phyloP scores from a whole-genome alignment of 2,113 vertebrate species.

The Antennarius striatus region DNA sequence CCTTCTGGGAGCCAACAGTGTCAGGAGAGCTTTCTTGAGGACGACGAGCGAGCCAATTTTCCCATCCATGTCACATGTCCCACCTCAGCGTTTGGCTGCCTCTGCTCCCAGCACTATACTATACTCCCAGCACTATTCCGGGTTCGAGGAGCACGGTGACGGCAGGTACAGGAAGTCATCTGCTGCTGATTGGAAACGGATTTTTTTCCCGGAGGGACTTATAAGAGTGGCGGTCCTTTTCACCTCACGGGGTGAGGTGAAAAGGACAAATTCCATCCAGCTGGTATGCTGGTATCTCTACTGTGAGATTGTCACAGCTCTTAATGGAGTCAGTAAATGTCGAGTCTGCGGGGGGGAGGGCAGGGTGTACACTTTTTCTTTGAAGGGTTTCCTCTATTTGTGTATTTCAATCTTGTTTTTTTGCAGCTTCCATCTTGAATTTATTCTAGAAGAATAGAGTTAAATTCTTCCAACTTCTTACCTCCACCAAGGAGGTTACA shows the following conservation, averaged over 20 bases:
- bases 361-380: not conserved
- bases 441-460: too few species aligned
- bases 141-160: not conserved
- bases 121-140: too few species aligned
- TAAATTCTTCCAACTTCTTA: too few species aligned
- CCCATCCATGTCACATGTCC: conserved; percentile 50
- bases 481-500: too few species aligned
- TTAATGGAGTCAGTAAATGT: conserved; percentile 30
- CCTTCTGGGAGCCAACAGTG: conserved; percentile 23
- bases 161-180: conserved; percentile 35
- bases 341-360: not conserved
- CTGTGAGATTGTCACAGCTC: conserved; percentile 10
- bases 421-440: too few species aligned
- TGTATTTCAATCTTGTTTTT: too few species aligned
- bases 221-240: conserved; percentile 10
- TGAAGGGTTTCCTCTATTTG: not conserved
- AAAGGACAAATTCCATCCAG: conserved; percentile 20
- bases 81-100: conserved; percentile 24
- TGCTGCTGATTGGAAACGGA: conserved; percentile 11
- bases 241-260: too few species aligned
- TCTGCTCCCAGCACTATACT: conserved; percentile 40
- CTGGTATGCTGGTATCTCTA: conserved; percentile 1
- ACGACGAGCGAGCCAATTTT: conserved; percentile 41
- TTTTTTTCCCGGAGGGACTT: conserved; percentile 22
- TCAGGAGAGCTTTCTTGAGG: conserved; percentile 31